Evolutionary conservation across 37 sponge, comb jelly and placozoan genomes (phyloP).

Genomic region (Lycopodina hypogea): DNA sequence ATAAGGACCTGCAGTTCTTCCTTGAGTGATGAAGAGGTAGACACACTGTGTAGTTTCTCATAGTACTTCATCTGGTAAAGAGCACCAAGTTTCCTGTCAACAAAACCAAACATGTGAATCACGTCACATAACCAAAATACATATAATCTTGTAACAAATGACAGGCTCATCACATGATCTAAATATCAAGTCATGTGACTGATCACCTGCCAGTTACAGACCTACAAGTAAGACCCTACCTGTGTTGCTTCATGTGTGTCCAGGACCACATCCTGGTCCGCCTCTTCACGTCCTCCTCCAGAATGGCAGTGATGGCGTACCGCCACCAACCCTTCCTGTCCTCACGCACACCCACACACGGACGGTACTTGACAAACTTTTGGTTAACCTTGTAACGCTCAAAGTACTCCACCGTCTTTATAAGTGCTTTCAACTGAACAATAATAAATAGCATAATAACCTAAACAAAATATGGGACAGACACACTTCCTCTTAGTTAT

Average conservation of each 20-base stretch:
- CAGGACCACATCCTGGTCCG: slow-evolving; percentile 66
- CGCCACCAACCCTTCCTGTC: slow-evolving; percentile 65
- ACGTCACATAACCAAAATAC: neutral
- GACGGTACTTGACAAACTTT: slow-evolving; percentile 63
- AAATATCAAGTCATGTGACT: neutral
- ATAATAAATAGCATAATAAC: neutral
- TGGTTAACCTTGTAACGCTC: slow-evolving; percentile 39
- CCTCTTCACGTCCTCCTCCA: slow-evolving; percentile 67
- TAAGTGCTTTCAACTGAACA: slow-evolving; percentile 48
- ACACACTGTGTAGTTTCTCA: slow-evolving; percentile 55
- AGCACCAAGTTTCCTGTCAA: slow-evolving; percentile 26
- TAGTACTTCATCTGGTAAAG: slow-evolving; percentile 52
- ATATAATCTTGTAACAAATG: neutral
- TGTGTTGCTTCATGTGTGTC: slow-evolving; percentile 76
- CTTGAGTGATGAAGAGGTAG: slow-evolving; percentile 40
- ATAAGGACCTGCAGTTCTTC: slow-evolving; percentile 56
- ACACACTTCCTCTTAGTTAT: no score
- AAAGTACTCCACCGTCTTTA: slow-evolving; percentile 46
- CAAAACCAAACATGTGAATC: neutral
- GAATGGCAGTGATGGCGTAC: slow-evolving; percentile 70
- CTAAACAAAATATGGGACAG: no score
- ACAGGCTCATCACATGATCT: slow-evolving; percentile 8
- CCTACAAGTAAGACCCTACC: slow-evolving; percentile 27
- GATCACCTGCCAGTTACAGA: neutral
- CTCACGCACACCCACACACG: slow-evolving; percentile 6